phyloP scores from a whole-genome alignment of 2,888 invertebrate genomes.

The Ptychoptera albimana region DNA sequence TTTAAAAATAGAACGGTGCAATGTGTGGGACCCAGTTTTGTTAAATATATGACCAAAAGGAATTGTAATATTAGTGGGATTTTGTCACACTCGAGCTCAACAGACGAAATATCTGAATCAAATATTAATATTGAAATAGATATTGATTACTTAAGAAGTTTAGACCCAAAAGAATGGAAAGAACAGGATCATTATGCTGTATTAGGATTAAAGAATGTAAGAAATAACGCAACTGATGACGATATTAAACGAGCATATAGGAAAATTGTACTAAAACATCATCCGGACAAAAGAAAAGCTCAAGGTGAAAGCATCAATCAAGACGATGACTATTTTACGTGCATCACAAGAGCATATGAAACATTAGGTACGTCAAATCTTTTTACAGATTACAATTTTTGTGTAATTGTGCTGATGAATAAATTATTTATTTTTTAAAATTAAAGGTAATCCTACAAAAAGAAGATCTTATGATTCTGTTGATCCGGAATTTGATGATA shows the following conservation, averaged over 20 bases:
- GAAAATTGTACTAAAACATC: conserved; percentile 81
- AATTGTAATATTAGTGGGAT: conserved; percentile 33
- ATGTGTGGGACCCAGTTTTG: conserved; percentile 35
- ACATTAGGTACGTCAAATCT: conserved; percentile 46
- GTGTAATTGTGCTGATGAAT: not conserved
- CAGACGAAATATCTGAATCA: conserved; percentile 22
- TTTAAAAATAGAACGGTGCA: conserved; percentile 22
- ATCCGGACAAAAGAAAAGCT: conserved; percentile 94
- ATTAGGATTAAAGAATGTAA: conserved; percentile 63
- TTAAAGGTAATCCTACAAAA: conserved; percentile 54
- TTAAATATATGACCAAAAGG: conserved; percentile 35
- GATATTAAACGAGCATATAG: conserved; percentile 89
- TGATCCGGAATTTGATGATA: conserved; percentile 86
- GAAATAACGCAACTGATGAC: conserved; percentile 78
- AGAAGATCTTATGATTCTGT: conserved; percentile 91
- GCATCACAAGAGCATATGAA: conserved; percentile 96
- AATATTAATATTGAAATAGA: conserved; percentile 49
- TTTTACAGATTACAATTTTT: not conserved
- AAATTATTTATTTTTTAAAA: not conserved
- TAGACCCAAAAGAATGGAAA: conserved; percentile 96
- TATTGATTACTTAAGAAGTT: conserved; percentile 64
- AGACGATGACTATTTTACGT: conserved; percentile 95
- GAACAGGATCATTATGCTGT: conserved; percentile 96
- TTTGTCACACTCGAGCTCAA: conserved; percentile 20
- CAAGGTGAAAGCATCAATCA: conserved; percentile 73